A percentile compares a stretch with the other conserved stretches of the same genome.
phyloP scores from a whole-genome alignment of 2,113 vertebrate species.

The Talpa occidentalis region DNA sequence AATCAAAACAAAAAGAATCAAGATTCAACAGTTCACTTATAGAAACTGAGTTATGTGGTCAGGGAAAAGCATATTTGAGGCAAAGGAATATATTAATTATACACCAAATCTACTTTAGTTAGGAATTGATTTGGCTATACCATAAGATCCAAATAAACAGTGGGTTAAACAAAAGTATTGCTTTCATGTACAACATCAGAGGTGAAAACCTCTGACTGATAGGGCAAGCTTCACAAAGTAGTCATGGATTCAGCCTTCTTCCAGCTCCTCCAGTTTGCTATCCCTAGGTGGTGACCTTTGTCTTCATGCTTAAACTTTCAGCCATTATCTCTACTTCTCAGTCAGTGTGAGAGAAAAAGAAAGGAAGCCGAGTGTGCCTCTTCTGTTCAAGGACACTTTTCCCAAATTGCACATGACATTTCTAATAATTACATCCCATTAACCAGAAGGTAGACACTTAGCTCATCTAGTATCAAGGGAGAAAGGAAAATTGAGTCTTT shows the following conservation, averaged over 20 bases:
- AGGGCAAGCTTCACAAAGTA: neutral
- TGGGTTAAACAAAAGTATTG: neutral
- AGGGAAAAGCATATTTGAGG: neutral
- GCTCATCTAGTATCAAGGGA: constrained; percentile 23
- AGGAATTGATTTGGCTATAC: neutral
- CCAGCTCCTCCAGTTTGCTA: neutral
- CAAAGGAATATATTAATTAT: constrained; percentile 44
- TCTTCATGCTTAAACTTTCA: neutral
- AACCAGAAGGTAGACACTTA: constrained; percentile 21
- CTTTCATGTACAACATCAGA: constrained; percentile 7
- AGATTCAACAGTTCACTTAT: neutral
- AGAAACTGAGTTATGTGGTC: neutral
- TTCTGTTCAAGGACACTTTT: constrained; percentile 5
- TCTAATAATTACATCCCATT: constrained; percentile 14
- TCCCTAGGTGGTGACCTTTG: neutral
- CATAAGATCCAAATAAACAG: neutral
- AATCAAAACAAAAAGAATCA: neutral
- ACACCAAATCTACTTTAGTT: neutral
- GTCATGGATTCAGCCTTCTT: neutral
- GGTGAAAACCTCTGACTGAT: neutral
- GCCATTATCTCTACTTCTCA: neutral
- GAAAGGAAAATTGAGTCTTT: constrained; percentile 34
- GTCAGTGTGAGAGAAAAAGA: neutral
- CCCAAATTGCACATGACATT: neutral
- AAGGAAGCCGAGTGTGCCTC: neutral